Percentiles rank a stretch among this genome's conserved stretches.
These are phyloP conservation scores for Lepus americanus DNA, from an alignment of 2,113 vertebrate genomes.

Conservation along the genomic window DNA sequence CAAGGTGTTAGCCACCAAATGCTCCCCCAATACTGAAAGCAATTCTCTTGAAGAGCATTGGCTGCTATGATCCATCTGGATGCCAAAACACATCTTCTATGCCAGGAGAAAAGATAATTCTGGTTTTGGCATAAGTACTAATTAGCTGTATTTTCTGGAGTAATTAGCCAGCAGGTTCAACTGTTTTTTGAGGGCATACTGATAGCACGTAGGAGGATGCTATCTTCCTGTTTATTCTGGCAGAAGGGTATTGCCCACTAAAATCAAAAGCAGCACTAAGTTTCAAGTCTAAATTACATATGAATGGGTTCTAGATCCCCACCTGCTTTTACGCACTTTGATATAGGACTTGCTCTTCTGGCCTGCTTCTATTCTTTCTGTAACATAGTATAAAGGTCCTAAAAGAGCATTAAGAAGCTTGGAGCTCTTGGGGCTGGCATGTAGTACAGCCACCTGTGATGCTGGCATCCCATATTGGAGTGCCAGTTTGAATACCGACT, in stretches of 20 bases:
- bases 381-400: conserved; percentile 1
- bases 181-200: conserved; percentile 47
- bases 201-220: conserved; percentile 36
- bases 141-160: conserved; percentile 54
- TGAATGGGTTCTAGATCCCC: background rate
- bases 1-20: conserved; percentile 5
- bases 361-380: conserved; percentile 4
- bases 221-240: conserved; percentile 54
- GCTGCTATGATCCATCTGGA: conserved; percentile 41
- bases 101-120: conserved; percentile 42
- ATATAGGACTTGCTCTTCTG: background rate
- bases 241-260: conserved; percentile 37
- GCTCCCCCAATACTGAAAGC: conserved; percentile 43
- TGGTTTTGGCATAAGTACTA: conserved; percentile 58
- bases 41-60: conserved; percentile 54
- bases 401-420: conserved; percentile 28
- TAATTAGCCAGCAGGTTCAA: conserved; percentile 60
- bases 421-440: background rate
- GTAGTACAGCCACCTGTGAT: too few species aligned
- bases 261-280: background rate
- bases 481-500: too few species aligned
- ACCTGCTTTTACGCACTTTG: background rate
- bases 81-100: conserved; percentile 40
- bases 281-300: conserved; percentile 21
- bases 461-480: too few species aligned